These are phyloP conservation scores for Strigamia transsilvanica DNA, from an alignment of 2,888 invertebrate species.

Conservation along the genomic window DNA sequence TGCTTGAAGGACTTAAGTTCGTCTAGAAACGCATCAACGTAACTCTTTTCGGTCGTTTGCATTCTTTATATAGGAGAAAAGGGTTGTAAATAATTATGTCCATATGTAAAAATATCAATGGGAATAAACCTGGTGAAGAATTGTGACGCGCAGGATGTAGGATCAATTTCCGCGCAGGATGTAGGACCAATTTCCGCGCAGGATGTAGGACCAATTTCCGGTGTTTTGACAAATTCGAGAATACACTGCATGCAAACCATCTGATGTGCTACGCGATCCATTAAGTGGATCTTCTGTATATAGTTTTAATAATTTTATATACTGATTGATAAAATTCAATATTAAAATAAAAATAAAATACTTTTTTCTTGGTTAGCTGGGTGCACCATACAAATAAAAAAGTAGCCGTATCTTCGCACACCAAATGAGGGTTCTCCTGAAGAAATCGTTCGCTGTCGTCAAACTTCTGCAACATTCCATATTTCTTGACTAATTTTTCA, in stretches of 20 bases:
- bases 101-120: background rate
- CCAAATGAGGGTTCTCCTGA: slow-evolving; percentile 79
- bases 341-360: slow-evolving; percentile 65
- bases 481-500: slow-evolving; percentile 86
- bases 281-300: slow-evolving; percentile 85
- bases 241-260: slow-evolving; percentile 99
- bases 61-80: slow-evolving; percentile 71
- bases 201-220: too few species aligned
- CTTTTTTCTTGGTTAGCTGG: slow-evolving; percentile 95
- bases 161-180: slow-evolving; percentile 93
- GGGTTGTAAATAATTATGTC: too few species aligned
- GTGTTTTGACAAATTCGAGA: slow-evolving; percentile 91
- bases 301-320: background rate
- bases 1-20: slow-evolving; percentile 89
- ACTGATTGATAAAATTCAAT: slow-evolving; percentile 26
- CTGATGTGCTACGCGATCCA: slow-evolving; percentile 97
- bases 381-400: slow-evolving; percentile 98
- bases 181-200: too few species aligned
- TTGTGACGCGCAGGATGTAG: slow-evolving; percentile 85
- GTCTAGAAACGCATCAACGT: slow-evolving; percentile 91
- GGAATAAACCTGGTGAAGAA: slow-evolving; percentile 74
- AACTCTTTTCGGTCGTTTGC: slow-evolving; percentile 89
- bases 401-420: slow-evolving; percentile 96
- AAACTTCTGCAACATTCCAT: slow-evolving; percentile 87
- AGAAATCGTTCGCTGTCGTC: slow-evolving; percentile 92